Base-by-base conservation (phyloP, 2,113 vertebrate species). In the Cyphomyrus plagiostoma region DNA sequence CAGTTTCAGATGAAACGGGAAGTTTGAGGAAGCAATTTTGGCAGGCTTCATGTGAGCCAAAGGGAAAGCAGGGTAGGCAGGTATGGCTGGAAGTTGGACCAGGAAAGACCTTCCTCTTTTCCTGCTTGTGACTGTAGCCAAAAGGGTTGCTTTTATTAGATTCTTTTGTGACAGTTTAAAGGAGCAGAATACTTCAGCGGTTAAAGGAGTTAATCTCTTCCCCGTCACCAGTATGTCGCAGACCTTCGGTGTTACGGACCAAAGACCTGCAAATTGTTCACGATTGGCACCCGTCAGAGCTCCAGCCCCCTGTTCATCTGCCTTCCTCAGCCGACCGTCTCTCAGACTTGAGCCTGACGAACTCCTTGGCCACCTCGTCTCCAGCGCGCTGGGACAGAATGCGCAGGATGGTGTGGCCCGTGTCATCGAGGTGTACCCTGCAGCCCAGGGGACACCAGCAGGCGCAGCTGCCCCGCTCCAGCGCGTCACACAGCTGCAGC, bases 311-410 rank as follows among this genome's bases (percentile, higher is more conserved):
- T 83, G 70, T 92, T 96, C 97, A 99, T 94, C 97, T 98, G 88
- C 97, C 98, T 93, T 99, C 98, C 92, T 99, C 98, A 0, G 95
- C 94, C 1, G 97, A 99, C 30, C 98, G 97, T 0, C 96, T 98
- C 90, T 99, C 98, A 0, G 98, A 99, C 92, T 99, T 99, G 90
- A 99, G 95, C 93, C 97, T 97, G 42, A 99, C 98, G 7, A 99
- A 99, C 93, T 99, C 98, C 92, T 97, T 97, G 89, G 98, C 98
- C 91, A 99, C 98, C 90, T 99, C 98, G 0, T 99, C 98, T 53
- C 97, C 98, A 93, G 97, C 97, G 93, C 98, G 97, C 94, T 99
- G 98, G n/a, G 98, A 99, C 53, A 99, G 97, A 93, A 99, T 99
- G 50, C 98, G 95, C 92, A 99, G 95, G 91, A 98, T 94, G 3